Evolutionary conservation across 2,113 vertebrate genomes (phyloP).

Genomic region (Capricornis sumatraensis): DNA sequence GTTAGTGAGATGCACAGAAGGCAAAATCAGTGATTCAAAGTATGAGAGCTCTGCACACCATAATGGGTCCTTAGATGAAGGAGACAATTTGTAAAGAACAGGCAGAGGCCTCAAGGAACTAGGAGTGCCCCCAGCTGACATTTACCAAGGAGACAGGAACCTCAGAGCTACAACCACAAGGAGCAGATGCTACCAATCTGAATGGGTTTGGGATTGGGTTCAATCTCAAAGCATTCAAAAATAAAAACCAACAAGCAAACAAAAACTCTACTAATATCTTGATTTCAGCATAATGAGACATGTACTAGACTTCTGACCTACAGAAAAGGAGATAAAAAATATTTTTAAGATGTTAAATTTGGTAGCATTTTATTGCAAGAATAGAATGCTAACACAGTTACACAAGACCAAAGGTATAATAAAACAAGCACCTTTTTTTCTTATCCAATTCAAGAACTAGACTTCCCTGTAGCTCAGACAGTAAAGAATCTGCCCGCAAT

Average conservation of each 20-base stretch:
- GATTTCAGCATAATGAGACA: neutral
- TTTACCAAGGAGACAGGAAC: neutral
- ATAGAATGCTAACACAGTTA: neutral
- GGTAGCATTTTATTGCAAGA: neutral
- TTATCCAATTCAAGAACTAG: neutral
- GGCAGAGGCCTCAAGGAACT: neutral
- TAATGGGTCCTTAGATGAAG: neutral
- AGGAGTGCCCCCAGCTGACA: neutral
- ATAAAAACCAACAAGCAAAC: neutral
- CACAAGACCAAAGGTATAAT: neutral
- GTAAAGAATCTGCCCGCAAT: neutral
- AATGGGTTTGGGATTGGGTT: neutral
- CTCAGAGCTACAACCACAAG: neutral
- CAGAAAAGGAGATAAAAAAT: neutral
- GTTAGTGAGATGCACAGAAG: neutral
- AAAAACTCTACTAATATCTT: neutral
- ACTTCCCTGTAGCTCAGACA: neutral
- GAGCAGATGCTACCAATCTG: neutral
- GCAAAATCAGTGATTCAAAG: neutral
- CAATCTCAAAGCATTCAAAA: neutral
- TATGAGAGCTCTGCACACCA: accelerated
- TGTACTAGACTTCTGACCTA: neutral
- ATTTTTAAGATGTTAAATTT: neutral
- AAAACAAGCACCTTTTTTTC: neutral
- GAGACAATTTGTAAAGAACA: neutral